Base-by-base conservation (phyloP, 2,888 invertebrate species). In the Polia nebulosa region DNA sequence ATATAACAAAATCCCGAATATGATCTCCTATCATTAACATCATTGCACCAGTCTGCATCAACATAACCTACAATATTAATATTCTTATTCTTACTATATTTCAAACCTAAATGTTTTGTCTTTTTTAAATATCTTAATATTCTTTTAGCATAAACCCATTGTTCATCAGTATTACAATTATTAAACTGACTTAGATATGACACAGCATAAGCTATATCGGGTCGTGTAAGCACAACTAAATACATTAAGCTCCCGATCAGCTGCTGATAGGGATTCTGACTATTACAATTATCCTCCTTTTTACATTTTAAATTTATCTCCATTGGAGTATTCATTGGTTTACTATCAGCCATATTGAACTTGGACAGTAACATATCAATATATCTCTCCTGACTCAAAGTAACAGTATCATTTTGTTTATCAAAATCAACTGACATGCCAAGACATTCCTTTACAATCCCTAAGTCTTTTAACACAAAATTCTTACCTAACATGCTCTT, bases 161-260 rank as follows among this genome's bases (percentile, higher is more conserved):
- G n/a, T n/a, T n/a, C n/a, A n/a, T n/a, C n/a, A n/a, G n/a, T n/a
- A n/a, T n/a, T n/a, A n/a, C n/a, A n/a, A n/a, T n/a, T n/a, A n/a
- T n/a, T n/a, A n/a, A n/a, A n/a, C n/a, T n/a, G n/a, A n/a, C n/a
- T n/a, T n/a, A n/a, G n/a, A n/a, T n/a, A n/a, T n/a, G n/a, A n/a
- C n/a, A n/a, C n/a, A n/a, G n/a, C n/a, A n/a, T n/a, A n/a, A n/a
- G n/a, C n/a, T n/a, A n/a, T n/a, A n/a, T n/a, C n/a, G n/a, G n/a
- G n/a, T n/a, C n/a, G n/a, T n/a, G n/a, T n/a, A n/a, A n/a, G n/a
- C n/a, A n/a, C n/a, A n/a, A n/a, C n/a, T n/a, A n/a, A n/a, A n/a
- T n/a, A n/a, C 45, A 83, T 80, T 11, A 85, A 27, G 13, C 77
- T 68, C 9, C 83, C 83, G 25, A 86, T 74, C 1, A 82, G 52